Evolutionary conservation across 53 echinoderm and acorn worm genomes (phyloP), one percentile per base, ranked within the genome.

Genomic region (Luidia sarsii): DNA sequence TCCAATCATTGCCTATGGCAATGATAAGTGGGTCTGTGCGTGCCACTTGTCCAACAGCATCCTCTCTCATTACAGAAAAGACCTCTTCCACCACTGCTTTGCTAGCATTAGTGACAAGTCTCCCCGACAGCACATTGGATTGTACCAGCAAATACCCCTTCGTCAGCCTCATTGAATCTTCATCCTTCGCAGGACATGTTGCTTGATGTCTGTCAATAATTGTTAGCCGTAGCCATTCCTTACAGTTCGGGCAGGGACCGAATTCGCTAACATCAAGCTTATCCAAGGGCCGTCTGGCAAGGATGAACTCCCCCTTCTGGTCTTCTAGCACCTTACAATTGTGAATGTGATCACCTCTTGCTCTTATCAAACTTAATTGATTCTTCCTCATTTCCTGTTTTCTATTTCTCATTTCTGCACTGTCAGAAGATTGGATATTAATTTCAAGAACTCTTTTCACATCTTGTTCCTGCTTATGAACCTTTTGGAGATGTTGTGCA

Each of bases 241-340:
- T 39, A 32, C 89, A 83, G 18, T 52, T 68, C 16, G 84, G 89
- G 59, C 83, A 89, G 23, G 89, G 83, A 2, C 84, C 80, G 55
- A 83, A 89, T 5, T 80, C 71, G 25, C 52, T 45, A 11, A 75
- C 45, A 60, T 59, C 25, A 24, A 57, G 39, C 61, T 14, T 39
- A 1, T 11, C 51, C 13, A 48, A 25, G 27, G 48, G 33, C 39
- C 88, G 39, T 27, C 81, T 77, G 8, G 35, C 54, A 2, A 87
- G 5, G 3, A 82, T 62, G 15, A 87, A 15, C 66, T 81, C 54
- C 14, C 81, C 88, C 34, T 50, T 25, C 60, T 87, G 72, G 21
- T 83, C 68, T 37, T 83, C n/a, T 51, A 88, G 39, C 2, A 88
- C 79, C 33, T 83, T 62, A 16, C 24, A 57, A 59, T 88, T 88